phyloP scores from a whole-genome alignment of 2,113 vertebrate species.

The Notarius quadriscutis region DNA sequence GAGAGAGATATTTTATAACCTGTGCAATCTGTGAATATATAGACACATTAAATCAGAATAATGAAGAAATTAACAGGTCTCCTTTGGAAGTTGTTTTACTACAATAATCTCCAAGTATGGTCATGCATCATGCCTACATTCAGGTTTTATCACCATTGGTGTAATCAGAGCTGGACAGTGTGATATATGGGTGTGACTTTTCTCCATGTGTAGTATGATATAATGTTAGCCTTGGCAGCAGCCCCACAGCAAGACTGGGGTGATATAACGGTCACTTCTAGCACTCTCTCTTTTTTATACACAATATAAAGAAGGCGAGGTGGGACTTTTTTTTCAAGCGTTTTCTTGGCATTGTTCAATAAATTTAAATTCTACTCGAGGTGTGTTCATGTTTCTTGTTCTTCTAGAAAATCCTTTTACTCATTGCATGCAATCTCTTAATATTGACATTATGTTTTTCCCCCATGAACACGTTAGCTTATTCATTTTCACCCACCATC shows the following conservation, averaged over 20 bases:
- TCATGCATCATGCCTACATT: neutral
- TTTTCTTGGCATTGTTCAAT: conserved; percentile 31
- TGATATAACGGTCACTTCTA: conserved; percentile 44
- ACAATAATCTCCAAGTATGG: neutral
- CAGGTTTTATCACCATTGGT: conserved; percentile 21
- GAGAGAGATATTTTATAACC: neutral
- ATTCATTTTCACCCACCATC: neutral
- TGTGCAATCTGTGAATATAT: neutral
- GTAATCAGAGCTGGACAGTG: neutral
- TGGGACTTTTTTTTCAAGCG: neutral
- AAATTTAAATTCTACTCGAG: neutral
- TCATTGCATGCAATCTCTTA: no score
- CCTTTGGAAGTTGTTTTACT: conserved; percentile 2
- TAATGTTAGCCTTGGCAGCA: conserved; percentile 55
- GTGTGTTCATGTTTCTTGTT: no score
- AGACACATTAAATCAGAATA: neutral
- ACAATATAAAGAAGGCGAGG: neutral
- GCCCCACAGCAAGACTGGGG: neutral
- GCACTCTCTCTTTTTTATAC: neutral
- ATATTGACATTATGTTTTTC: no score
- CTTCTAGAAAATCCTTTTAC: no score
- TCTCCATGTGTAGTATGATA: conserved; percentile 36
- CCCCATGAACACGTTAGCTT: no score
- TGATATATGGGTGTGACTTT: conserved; percentile 27
- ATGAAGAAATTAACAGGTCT: neutral